Conservation (phyloP, 35 echinoderm and acorn worm genomes). For the Holothuria glaberrima region DNA sequence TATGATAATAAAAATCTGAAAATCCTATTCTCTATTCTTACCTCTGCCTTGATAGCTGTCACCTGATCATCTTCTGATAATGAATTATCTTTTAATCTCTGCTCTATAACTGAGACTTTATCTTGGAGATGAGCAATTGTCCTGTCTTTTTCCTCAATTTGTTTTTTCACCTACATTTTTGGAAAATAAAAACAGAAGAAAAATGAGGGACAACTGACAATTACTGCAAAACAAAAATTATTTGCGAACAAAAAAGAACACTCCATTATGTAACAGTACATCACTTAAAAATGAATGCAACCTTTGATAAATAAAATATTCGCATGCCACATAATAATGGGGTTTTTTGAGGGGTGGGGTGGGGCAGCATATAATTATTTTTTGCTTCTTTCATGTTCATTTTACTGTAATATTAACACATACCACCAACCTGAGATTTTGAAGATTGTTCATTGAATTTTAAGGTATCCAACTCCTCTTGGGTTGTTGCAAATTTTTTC, state of each 20-base stretch:
- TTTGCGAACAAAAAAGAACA: too few species aligned
- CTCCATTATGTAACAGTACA: too few species aligned
- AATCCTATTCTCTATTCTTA: background rate
- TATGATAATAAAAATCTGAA: too few species aligned
- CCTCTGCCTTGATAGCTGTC: conserved; percentile 78
- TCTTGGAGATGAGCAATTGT: conserved; percentile 82
- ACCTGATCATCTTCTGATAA: conserved; percentile 91
- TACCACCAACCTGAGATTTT: conserved; percentile 21
- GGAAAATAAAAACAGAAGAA: background rate
- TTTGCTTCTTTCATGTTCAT: too few species aligned
- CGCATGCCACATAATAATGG: too few species aligned
- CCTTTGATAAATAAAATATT: too few species aligned
- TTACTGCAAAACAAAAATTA: too few species aligned
- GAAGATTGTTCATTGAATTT: conserved; percentile 37
- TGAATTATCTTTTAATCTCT: conserved; percentile 84
- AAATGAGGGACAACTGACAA: background rate
- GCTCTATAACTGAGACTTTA: conserved; percentile 81
- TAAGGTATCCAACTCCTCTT: conserved; percentile 26
- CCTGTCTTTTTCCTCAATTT: conserved; percentile 66
- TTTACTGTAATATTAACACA: background rate
- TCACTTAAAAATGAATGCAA: too few species aligned
- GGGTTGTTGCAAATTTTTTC: conserved; percentile 16
- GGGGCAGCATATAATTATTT: too few species aligned
- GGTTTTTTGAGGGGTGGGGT: too few species aligned
- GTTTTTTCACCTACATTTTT: conserved; percentile 56